phyloP scores from a whole-genome alignment of 2,113 vertebrate species.

The Nycticryphes semicollaris region DNA sequence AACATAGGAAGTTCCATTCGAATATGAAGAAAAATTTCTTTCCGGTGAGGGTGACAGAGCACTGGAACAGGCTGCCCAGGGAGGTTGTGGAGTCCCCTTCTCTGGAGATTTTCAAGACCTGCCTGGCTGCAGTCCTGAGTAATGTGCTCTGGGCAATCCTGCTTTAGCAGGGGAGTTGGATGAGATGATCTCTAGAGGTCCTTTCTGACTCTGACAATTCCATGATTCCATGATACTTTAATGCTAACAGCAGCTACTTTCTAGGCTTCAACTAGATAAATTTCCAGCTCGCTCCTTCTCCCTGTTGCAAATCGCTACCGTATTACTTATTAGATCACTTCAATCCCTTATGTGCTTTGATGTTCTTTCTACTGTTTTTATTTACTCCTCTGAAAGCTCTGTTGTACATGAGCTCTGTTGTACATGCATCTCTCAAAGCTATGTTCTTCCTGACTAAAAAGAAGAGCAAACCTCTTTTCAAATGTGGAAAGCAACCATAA shows the following conservation, averaged over 20 bases:
- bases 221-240: neutral
- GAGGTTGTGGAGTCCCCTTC: too few species aligned
- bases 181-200: too few species aligned
- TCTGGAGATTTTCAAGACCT: too few species aligned
- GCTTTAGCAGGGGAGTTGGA: too few species aligned
- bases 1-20: too few species aligned
- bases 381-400: neutral
- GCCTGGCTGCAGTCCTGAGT: too few species aligned
- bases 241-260: neutral
- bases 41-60: too few species aligned
- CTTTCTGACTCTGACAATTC: too few species aligned
- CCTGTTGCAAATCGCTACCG: neutral
- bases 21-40: too few species aligned
- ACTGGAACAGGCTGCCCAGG: too few species aligned
- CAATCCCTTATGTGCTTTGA: neutral
- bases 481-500: neutral
- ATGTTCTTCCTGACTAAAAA: neutral
- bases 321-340: neutral
- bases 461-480: neutral
- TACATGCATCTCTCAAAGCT: neutral
- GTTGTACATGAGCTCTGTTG: neutral
- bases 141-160: too few species aligned
- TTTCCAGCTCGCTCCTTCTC: neutral
- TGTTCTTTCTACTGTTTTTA: neutral
- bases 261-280: neutral